Conservation (phyloP, 2,797 vertebrate genomes). For the Gephyroberyx darwinii region DNA sequence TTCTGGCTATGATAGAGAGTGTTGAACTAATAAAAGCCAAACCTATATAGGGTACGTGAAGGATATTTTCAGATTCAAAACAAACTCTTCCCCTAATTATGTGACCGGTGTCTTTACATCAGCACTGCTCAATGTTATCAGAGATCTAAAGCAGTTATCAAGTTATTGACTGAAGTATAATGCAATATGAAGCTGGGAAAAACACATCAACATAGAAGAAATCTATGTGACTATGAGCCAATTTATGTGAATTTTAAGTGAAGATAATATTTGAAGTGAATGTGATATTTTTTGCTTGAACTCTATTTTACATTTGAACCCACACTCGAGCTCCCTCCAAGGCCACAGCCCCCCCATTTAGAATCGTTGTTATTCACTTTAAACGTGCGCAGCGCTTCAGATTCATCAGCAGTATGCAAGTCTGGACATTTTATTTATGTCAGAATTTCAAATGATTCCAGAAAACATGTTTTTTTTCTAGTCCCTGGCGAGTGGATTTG, state of each 20-base stretch:
- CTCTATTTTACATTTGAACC: background rate
- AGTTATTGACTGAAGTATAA: constrained; percentile 31
- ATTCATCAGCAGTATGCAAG: background rate
- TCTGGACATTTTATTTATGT: no score
- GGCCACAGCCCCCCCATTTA: constrained; percentile 17
- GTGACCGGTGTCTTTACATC: background rate
- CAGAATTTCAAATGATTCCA: background rate
- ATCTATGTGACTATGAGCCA: constrained; percentile 12
- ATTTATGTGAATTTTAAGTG: constrained; percentile 24
- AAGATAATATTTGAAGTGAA: constrained; percentile 3
- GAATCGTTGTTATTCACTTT: constrained; percentile 12
- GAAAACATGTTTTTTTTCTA: background rate
- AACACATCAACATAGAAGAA: constrained; percentile 15
- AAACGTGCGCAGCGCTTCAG: constrained; percentile 14
- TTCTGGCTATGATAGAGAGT: background rate
- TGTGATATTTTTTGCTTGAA: constrained; percentile 16
- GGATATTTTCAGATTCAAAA: no score
- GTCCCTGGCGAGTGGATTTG: background rate
- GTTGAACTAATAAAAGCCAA: background rate
- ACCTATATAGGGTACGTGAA: background rate
- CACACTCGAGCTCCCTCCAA: constrained; percentile 12
- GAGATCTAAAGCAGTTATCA: background rate
- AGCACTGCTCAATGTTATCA: background rate
- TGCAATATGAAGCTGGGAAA: constrained; percentile 31
- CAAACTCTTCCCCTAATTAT: background rate